phyloP scores from a whole-genome alignment of 2,113 vertebrate species.

The Myxocyprinus asiaticus region DNA sequence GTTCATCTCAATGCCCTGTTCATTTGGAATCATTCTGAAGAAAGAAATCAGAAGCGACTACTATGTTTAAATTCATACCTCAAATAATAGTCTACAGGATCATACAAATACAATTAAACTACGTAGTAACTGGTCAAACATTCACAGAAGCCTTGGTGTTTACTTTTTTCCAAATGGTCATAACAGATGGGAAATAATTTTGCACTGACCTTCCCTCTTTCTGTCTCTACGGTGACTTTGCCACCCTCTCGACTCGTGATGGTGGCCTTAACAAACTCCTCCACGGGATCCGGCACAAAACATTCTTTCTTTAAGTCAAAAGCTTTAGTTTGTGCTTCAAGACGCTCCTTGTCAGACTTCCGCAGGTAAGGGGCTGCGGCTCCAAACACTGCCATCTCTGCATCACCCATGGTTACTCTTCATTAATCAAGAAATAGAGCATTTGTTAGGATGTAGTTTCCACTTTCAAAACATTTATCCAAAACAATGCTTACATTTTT shows the following conservation, averaged over 20 bases:
- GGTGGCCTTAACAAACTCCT: conserved; percentile 83
- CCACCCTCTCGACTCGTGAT: conserved; percentile 77
- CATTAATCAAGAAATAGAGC: background rate
- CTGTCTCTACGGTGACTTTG: conserved; percentile 80
- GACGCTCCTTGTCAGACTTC: conserved; percentile 84
- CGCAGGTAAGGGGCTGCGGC: conserved; percentile 78
- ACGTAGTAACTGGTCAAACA: background rate
- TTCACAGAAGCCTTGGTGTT: background rate
- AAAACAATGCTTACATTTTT: no score
- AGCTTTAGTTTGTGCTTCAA: conserved; percentile 81
- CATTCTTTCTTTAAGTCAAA: conserved; percentile 87
- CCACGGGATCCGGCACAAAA: conserved; percentile 79
- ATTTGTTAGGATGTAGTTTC: background rate
- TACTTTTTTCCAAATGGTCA: background rate
- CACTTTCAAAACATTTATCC: background rate
- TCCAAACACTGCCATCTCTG: conserved; percentile 81
- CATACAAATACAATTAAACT: no score
- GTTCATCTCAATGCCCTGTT: no score
- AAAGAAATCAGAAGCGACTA: no score
- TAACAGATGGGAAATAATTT: background rate
- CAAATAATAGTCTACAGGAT: background rate
- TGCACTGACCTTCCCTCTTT: conserved; percentile 78
- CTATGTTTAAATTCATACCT: background rate
- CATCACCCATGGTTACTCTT: conserved; percentile 76
- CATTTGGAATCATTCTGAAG: no score